A percentile compares a stretch with the other conserved stretches of the same genome.
Conservation (phyloP, 2,888 invertebrate genomes). For the Drosophila dives region DNA sequence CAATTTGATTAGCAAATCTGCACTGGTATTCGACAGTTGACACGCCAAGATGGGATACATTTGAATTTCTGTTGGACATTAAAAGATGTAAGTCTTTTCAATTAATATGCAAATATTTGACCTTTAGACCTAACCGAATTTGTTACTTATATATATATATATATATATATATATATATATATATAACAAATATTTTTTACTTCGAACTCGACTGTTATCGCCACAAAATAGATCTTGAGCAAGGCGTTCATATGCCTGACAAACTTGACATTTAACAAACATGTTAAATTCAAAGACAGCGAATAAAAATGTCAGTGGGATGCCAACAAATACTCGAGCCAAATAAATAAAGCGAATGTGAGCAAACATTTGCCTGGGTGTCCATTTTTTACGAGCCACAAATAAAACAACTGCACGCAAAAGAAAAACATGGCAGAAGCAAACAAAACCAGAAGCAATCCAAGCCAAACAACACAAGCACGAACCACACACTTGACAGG, state of each 20-base stretch:
- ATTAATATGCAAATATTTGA: conserved; percentile 44
- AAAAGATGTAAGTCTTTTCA: conserved; percentile 15
- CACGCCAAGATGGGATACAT: neutral
- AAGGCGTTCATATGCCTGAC: conserved; percentile 34
- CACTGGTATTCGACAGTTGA: neutral
- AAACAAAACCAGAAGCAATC: conserved; percentile 59
- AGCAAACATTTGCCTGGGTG: conserved; percentile 73
- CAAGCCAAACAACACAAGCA: conserved; percentile 43
- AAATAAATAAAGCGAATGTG: conserved; percentile 66
- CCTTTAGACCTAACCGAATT: conserved; percentile 10
- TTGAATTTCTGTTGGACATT: neutral
- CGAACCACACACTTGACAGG: conserved; percentile 67
- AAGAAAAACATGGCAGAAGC: conserved; percentile 56
- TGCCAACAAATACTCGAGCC: conserved; percentile 56
- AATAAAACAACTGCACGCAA: conserved; percentile 68
- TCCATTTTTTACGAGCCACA: conserved; percentile 74
- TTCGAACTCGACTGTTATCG: conserved; percentile 9
- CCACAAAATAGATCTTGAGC: conserved; percentile 13
- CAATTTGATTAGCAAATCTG: neutral
- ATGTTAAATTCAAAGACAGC: conserved; percentile 82
- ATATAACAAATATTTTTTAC: conserved; percentile 7
- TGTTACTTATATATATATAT: neutral
- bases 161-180: neutral
- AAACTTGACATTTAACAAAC: conserved; percentile 55
- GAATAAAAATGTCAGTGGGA: conserved; percentile 81